phyloP scores from a whole-genome alignment of 2,797 vertebrate species.

The Crocodylus rhombifer region DNA sequence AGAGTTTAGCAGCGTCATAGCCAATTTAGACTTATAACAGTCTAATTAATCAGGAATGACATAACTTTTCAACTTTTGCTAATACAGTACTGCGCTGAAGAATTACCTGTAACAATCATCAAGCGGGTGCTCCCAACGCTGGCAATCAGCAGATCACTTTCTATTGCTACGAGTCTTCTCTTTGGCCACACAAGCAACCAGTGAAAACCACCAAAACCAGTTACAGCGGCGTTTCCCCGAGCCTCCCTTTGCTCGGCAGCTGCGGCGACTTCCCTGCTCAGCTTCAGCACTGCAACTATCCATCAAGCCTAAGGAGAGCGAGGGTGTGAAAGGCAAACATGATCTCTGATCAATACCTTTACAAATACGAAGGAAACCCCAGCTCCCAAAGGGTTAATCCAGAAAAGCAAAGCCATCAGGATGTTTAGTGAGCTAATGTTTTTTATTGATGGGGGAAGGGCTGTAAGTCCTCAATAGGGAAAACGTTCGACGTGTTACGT shows the following conservation, averaged over 20 bases:
- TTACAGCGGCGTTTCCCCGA: conserved; percentile 18
- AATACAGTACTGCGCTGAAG: conserved; percentile 18
- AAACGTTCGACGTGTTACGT: conserved; percentile 66
- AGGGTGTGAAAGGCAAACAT: conserved; percentile 81
- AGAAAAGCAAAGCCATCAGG: conserved; percentile 82
- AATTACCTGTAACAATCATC: not conserved
- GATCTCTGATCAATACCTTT: conserved; percentile 86
- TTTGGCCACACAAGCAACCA: not conserved
- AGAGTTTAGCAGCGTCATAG: not conserved
- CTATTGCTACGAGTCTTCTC: not conserved
- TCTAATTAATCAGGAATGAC: conserved; percentile 29
- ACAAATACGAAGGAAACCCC: conserved; percentile 86
- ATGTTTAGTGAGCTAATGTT: conserved; percentile 84
- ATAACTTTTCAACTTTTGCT: conserved; percentile 26
- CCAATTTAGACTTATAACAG: conserved; percentile 36
- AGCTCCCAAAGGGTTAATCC: conserved; percentile 88
- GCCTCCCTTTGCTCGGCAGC: conserved; percentile 45
- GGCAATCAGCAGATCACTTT: not conserved
- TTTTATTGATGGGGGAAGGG: conserved; percentile 81
- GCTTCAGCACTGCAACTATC: conserved; percentile 73
- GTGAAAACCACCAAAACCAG: not conserved
- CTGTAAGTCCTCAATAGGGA: conserved; percentile 78
- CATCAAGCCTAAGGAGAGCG: conserved; percentile 76
- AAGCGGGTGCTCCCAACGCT: not conserved
- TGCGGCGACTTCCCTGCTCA: conserved; percentile 71